Percentiles rank a stretch among this genome's conserved stretches.
phyloP scores from a whole-genome alignment of 2,888 invertebrate genomes.

The Carcina quercana region DNA sequence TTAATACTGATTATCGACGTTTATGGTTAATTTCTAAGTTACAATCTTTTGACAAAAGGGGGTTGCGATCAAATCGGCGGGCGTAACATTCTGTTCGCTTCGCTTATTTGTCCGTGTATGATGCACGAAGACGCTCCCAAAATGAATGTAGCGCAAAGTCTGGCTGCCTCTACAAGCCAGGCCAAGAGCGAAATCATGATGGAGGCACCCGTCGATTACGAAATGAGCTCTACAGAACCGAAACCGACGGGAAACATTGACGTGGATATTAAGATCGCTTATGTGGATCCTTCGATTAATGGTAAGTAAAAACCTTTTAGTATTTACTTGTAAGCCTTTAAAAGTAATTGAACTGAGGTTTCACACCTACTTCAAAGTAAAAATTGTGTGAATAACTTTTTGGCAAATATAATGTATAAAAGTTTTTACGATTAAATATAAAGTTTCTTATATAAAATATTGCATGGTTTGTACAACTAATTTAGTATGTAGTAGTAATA shows the following conservation, averaged over 20 bases:
- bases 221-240: slow-evolving; percentile 54
- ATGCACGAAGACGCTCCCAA: slow-evolving; percentile 82
- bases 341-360: too few species aligned
- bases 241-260: slow-evolving; percentile 69
- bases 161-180: slow-evolving; percentile 77
- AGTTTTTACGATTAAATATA: too few species aligned
- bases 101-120: slow-evolving; percentile 59
- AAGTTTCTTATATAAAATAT: too few species aligned
- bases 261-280: slow-evolving; percentile 77
- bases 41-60: slow-evolving; percentile 64
- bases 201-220: slow-evolving; percentile 61
- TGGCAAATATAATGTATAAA: too few species aligned
- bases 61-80: slow-evolving; percentile 44
- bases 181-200: slow-evolving; percentile 58
- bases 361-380: too few species aligned
- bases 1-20: slow-evolving; percentile 47
- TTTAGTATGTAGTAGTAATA: too few species aligned
- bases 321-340: too few species aligned
- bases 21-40: slow-evolving; percentile 73
- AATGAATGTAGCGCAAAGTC: slow-evolving; percentile 79
- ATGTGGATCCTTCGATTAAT: slow-evolving; percentile 73
- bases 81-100: slow-evolving; percentile 46
- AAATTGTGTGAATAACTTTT: too few species aligned
- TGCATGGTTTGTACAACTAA: too few species aligned
- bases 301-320: slow-evolving; percentile 73